Percentiles rank a stretch among this genome's conserved stretches.
These are phyloP conservation scores for Enteromius afrohamiltoni DNA, from an alignment of 2,797 vertebrate genomes.

Conservation along the genomic window DNA sequence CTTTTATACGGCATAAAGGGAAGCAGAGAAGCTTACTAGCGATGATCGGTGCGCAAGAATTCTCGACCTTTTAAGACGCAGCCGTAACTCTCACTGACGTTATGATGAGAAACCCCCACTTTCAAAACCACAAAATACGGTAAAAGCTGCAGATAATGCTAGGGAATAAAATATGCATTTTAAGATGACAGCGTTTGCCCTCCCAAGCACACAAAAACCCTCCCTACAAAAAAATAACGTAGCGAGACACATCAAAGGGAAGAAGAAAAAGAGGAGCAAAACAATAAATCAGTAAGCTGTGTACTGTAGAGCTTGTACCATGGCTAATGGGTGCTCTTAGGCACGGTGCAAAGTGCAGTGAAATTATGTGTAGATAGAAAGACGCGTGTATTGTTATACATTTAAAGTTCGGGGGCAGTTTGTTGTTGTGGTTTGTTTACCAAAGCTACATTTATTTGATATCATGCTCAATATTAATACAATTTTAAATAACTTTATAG, in stretches of 20 bases:
- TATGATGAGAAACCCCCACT: not conserved
- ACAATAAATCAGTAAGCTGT: constrained; percentile 3
- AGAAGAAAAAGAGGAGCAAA: not conserved
- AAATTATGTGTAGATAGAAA: not conserved
- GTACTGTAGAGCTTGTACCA: not conserved
- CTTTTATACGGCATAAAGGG: constrained; percentile 49
- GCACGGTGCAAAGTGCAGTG: not conserved
- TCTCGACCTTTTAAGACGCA: constrained; percentile 16
- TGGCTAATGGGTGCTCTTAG: not conserved
- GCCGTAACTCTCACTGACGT: not conserved
- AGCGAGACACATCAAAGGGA: not conserved
- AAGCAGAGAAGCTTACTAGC: constrained; percentile 9
- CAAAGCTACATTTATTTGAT: too few species aligned
- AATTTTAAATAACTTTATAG: too few species aligned
- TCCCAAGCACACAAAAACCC: not conserved
- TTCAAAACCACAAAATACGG: not conserved
- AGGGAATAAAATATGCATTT: not conserved
- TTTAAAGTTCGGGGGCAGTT: not conserved
- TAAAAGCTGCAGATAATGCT: constrained; percentile 1
- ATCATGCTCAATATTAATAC: too few species aligned
- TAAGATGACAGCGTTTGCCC: not conserved
- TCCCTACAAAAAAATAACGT: not conserved
- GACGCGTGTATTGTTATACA: not conserved
- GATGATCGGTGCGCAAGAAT: constrained; percentile 19
- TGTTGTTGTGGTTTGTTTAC: too few species aligned